phyloP scores from a whole-genome alignment of 1,140 invertebrate species.

The Papilio aristodemus region DNA sequence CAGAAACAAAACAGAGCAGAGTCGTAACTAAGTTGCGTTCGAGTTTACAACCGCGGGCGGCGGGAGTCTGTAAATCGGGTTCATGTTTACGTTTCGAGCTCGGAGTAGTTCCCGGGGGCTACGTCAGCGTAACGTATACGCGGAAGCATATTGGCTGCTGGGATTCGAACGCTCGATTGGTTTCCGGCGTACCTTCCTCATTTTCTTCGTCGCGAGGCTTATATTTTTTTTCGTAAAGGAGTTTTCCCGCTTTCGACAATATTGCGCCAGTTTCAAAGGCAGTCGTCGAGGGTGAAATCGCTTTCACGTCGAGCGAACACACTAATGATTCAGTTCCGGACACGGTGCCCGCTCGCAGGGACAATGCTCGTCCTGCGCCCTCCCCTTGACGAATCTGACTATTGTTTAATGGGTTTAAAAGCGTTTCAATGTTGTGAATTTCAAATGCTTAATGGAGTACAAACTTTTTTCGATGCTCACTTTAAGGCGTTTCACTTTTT shows the following conservation, averaged over 20 bases:
- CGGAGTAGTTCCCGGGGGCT: slow-evolving; percentile 50
- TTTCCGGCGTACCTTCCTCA: slow-evolving; percentile 66
- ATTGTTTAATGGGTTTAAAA: slow-evolving; percentile 74
- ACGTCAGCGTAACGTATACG: slow-evolving; percentile 67
- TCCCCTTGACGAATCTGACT: slow-evolving; percentile 65
- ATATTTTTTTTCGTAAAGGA: slow-evolving; percentile 64
- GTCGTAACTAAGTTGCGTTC: slow-evolving; percentile 73
- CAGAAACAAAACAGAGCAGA: slow-evolving; percentile 73
- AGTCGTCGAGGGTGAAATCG: slow-evolving; percentile 71
- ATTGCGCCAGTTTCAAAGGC: slow-evolving; percentile 76
- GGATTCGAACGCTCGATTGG: slow-evolving; percentile 69
- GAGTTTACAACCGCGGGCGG: slow-evolving; percentile 70
- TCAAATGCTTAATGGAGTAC: slow-evolving; percentile 48
- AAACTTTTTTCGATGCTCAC: slow-evolving; percentile 33
- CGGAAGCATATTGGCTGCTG: slow-evolving; percentile 62
- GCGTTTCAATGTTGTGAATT: slow-evolving; percentile 67
- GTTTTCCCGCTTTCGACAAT: slow-evolving; percentile 78
- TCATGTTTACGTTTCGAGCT: slow-evolving; percentile 52
- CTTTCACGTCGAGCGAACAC: slow-evolving; percentile 77
- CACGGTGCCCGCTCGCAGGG: slow-evolving; percentile 49
- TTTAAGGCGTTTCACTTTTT: not conserved
- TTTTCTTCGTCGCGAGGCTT: slow-evolving; percentile 60
- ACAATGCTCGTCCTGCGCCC: slow-evolving; percentile 41
- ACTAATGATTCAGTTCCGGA: slow-evolving; percentile 78
- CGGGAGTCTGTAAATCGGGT: slow-evolving; percentile 44